phyloP scores from a whole-genome alignment of 2,797 vertebrate species.

The Ispidina picta region DNA sequence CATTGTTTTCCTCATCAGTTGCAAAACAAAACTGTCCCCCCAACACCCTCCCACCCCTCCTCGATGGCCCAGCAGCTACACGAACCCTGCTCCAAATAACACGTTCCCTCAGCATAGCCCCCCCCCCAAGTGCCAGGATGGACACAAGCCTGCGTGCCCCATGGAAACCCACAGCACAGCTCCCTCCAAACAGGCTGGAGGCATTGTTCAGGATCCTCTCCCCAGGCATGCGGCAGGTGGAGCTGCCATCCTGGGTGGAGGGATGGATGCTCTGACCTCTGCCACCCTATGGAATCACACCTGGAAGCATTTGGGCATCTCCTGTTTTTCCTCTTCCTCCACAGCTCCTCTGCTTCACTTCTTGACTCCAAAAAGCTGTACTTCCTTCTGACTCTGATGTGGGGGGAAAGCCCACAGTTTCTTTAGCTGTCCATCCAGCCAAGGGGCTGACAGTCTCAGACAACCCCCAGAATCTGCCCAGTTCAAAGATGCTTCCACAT shows the following conservation, averaged over 20 bases:
- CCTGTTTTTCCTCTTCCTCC: background rate
- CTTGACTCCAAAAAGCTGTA: background rate
- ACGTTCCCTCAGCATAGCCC: too few relatives aligned
- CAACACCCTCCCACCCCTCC: too few relatives aligned
- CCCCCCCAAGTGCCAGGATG: background rate
- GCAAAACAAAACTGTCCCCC: background rate
- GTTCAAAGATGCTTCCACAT: rapidly evolving
- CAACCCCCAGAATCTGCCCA: background rate
- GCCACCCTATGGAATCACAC: rapidly evolving
- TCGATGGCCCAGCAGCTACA: background rate
- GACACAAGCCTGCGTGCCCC: rapidly evolving
- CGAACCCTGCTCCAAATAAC: background rate
- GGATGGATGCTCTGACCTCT: background rate
- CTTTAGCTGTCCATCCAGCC: too few relatives aligned
- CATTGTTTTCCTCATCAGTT: rapidly evolving
- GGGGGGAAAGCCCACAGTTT: rapidly evolving
- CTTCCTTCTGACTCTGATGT: rapidly evolving
- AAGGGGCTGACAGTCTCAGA: background rate
- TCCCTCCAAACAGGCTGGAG: background rate
- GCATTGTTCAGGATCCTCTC: background rate
- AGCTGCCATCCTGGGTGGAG: background rate
- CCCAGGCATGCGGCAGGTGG: rapidly evolving
- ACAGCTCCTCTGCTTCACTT: rapidly evolving
- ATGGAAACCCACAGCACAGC: background rate
- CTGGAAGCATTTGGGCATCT: background rate